Conservation (phyloP, 2,797 vertebrate species). For the Esox lucius region DNA sequence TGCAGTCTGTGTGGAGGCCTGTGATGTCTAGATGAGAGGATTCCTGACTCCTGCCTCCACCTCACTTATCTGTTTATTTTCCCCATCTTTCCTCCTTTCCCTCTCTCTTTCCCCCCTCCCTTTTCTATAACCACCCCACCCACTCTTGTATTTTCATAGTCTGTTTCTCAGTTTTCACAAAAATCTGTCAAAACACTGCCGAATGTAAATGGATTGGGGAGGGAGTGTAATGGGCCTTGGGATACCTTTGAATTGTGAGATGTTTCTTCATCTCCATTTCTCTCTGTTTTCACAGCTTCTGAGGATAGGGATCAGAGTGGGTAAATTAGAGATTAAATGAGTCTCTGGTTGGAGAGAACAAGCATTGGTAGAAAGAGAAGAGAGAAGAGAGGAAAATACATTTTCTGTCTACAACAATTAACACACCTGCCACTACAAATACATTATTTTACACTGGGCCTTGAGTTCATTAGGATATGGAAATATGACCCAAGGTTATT, state of each 20-base stretch:
- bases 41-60: conserved; percentile 13
- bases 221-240: conserved; percentile 19
- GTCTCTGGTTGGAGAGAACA: conserved; percentile 31
- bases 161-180: conserved; percentile 25
- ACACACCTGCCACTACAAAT: conserved; percentile 29
- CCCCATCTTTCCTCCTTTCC: conserved; percentile 4
- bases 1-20: conserved; percentile 17
- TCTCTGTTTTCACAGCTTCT: conserved; percentile 29
- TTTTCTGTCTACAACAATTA: conserved; percentile 26
- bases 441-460: neutral
- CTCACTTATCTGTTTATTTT: conserved; percentile 14
- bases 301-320: conserved; percentile 49
- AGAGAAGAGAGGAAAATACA: conserved; percentile 17
- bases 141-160: conserved; percentile 37
- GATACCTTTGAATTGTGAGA: conserved; percentile 47
- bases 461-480: conserved; percentile 3
- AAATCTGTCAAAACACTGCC: conserved; percentile 48
- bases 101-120: conserved; percentile 17
- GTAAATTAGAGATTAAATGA: conserved; percentile 49
- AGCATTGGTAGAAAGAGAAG: conserved; percentile 16
- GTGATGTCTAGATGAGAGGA: conserved; percentile 35
- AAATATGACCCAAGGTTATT: conserved; percentile 1
- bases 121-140: neutral
- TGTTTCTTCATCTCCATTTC: conserved; percentile 16
- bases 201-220: conserved; percentile 18